phyloP scores from a whole-genome alignment of 2,797 vertebrate species.

The Podargus strigoides region DNA sequence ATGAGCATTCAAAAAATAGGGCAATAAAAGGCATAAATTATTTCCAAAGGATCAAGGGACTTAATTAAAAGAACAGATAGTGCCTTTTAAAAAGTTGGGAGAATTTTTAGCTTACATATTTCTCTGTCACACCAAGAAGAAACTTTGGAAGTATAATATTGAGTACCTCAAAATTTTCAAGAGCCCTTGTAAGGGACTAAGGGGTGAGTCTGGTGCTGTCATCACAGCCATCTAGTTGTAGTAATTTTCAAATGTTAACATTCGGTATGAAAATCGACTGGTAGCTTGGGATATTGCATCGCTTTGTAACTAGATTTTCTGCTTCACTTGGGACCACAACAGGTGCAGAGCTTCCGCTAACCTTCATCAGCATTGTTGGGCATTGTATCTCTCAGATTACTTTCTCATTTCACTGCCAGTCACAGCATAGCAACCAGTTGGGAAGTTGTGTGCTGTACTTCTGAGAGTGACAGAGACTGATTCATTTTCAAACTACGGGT shows the following conservation, averaged over 20 bases:
- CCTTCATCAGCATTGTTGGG: not conserved
- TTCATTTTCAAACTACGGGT: not conserved
- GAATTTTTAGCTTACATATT: not conserved
- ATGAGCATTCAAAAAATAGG: slow-evolving; percentile 9
- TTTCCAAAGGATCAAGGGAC: slow-evolving; percentile 6
- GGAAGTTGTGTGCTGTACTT: not conserved
- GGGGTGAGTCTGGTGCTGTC: not conserved
- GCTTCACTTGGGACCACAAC: not conserved
- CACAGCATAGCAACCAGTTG: not conserved
- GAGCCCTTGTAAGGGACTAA: not conserved
- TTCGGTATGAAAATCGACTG: not conserved
- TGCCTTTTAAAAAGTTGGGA: not conserved
- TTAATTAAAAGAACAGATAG: slow-evolving; percentile 21
- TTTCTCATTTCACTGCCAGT: not conserved
- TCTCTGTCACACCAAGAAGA: not conserved
- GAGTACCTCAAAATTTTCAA: not conserved
- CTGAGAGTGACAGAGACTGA: not conserved
- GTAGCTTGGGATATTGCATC: not conserved
- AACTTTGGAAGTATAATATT: not conserved
- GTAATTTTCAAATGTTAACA: not conserved
- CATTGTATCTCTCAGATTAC: not conserved
- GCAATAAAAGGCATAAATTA: slow-evolving; percentile 31
- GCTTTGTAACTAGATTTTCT: not conserved
- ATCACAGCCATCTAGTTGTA: not conserved
- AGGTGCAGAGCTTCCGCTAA: not conserved